Evolutionary conservation across 1,140 invertebrate species (phyloP).

Genomic region (Lanistes nyassanus): DNA sequence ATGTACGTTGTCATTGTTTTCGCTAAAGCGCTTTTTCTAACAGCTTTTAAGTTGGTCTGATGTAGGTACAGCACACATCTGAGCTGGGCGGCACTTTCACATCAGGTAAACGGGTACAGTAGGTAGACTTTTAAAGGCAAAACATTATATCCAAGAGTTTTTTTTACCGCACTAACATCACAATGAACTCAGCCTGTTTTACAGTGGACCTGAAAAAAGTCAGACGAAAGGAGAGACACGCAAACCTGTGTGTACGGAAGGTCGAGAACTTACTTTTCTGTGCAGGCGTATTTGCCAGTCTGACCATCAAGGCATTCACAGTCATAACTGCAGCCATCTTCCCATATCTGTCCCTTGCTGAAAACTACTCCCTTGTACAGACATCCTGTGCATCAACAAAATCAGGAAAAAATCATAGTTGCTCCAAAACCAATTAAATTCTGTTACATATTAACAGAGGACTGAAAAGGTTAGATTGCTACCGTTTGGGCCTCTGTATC

Average conservation of each 20-base stretch:
- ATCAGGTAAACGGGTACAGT: too few species aligned
- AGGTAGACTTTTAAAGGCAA: too few species aligned
- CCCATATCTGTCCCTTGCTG: conserved; percentile 20
- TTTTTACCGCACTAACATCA: too few species aligned
- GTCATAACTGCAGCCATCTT: conserved; percentile 30
- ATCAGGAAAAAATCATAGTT: neutral
- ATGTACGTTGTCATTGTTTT: too few species aligned
- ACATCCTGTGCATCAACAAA: conserved; percentile 21
- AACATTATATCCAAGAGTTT: too few species aligned
- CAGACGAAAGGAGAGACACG: neutral
- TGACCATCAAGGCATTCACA: conserved; percentile 26
- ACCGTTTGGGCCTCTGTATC: neutral
- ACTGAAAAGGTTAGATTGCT: neutral
- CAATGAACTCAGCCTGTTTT: neutral
- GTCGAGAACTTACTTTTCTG: conserved; percentile 14
- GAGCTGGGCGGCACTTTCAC: too few species aligned
- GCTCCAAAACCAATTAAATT: too few species aligned
- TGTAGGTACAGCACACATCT: too few species aligned
- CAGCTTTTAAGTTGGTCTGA: too few species aligned
- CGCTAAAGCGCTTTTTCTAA: too few species aligned
- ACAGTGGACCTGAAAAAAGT: neutral
- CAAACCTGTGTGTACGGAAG: neutral
- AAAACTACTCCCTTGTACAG: conserved; percentile 32
- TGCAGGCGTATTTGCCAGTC: conserved; percentile 30
- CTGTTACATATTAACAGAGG: neutral